Conservation (phyloP, 1,140 invertebrate species). For the Drosophila orena region DNA sequence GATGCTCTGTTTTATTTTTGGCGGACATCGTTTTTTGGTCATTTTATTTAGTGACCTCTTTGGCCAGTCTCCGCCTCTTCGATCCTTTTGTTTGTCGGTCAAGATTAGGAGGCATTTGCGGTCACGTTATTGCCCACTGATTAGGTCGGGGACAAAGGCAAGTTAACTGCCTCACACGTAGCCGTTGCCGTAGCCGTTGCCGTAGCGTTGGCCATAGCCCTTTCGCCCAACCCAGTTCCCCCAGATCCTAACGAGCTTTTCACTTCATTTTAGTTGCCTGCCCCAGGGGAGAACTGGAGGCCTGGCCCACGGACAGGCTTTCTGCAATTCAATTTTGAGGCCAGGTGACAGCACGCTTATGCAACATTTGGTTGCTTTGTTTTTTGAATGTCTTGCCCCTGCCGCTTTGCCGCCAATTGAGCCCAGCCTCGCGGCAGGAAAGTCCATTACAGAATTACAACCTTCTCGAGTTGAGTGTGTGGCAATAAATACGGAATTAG, state of each 20-base stretch:
- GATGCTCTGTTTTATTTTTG: constrained; percentile 51
- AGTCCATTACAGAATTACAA: constrained; percentile 70
- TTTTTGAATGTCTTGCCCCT: constrained; percentile 1
- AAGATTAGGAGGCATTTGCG: constrained; percentile 81
- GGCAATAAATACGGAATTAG: constrained; percentile 56
- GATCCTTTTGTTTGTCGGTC: constrained; percentile 68
- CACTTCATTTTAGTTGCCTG: constrained; percentile 61
- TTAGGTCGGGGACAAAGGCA: constrained; percentile 64
- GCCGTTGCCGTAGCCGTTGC: constrained; percentile 1
- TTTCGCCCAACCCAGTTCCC: constrained; percentile 8
- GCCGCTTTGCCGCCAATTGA: background rate
- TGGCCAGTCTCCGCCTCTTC: constrained; percentile 11
- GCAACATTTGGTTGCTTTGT: constrained; percentile 58
- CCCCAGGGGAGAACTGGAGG: constrained; percentile 24
- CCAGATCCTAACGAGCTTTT: constrained; percentile 67
- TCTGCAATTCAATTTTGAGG: constrained; percentile 65
- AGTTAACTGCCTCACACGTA: constrained; percentile 75
- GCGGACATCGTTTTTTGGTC: constrained; percentile 52
- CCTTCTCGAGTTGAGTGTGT: constrained; percentile 35
- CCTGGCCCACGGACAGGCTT: constrained; percentile 10
- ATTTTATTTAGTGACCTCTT: constrained; percentile 72
- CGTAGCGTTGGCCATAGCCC: background rate
- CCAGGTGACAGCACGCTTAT: constrained; percentile 62
- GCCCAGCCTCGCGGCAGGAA: constrained; percentile 60
- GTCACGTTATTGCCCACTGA: constrained; percentile 83